Conservation (phyloP, 2,888 invertebrate genomes). For the Anticlea derivata region DNA sequence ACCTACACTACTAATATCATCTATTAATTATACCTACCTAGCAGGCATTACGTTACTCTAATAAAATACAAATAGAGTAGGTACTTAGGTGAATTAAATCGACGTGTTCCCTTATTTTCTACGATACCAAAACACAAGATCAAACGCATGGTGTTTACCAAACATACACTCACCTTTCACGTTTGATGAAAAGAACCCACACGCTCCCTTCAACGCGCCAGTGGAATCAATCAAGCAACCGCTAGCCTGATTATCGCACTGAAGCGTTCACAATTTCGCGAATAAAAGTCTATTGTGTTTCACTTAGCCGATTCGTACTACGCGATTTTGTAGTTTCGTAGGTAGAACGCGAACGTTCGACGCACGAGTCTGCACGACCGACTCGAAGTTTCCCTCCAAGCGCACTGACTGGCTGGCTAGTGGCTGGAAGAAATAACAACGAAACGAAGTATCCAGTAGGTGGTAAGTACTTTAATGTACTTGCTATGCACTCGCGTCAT, state of each 20-base stretch:
- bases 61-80: too few species aligned
- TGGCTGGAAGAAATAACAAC: conserved; percentile 10
- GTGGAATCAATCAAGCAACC: conserved; percentile 6
- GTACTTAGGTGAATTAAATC: too few species aligned
- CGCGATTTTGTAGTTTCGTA: conserved; percentile 1
- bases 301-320: conserved; percentile 18
- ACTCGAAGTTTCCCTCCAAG: conserved; percentile 5
- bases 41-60: too few species aligned
- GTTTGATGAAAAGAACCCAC: conserved; percentile 4
- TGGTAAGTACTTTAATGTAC: conserved; percentile 4
- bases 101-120: too few species aligned
- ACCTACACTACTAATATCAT: too few species aligned
- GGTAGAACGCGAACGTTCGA: not conserved
- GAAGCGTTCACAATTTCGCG: conserved; percentile 18
- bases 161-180: conserved; percentile 21
- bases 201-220: not conserved
- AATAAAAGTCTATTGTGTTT: conserved; percentile 24
- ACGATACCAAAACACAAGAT: conserved; percentile 6
- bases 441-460: too few species aligned
- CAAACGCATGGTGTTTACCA: conserved; percentile 15
- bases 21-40: too few species aligned
- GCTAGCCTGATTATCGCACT: conserved; percentile 12
- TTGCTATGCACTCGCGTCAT: conserved; percentile 16
- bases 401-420: conserved; percentile 11
- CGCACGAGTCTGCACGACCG: too few species aligned